Base-by-base conservation (phyloP, 2,797 vertebrate genomes). In the Dipus sagitta region DNA sequence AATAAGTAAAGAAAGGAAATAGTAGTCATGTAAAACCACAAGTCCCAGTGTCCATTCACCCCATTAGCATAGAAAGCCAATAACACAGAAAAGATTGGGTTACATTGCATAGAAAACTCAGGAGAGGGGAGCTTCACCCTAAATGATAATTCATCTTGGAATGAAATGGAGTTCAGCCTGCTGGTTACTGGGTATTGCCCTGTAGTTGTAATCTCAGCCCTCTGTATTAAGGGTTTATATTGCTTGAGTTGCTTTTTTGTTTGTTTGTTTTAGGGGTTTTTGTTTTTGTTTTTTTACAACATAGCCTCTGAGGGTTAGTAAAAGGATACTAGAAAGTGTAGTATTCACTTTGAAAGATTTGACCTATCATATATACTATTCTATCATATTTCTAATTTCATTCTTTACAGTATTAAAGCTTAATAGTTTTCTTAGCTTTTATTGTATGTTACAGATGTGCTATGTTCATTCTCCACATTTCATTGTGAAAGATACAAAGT, bases 1-100 rank as follows among this genome's bases (percentile, higher is more conserved):
- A 87, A 42, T 87, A 68, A 38, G 80, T 81, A 74, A 70, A 86
- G 42, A 79, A 88, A 91, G 74, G 64, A 81, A 92, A 67, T 42
- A 60, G 24, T 70, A 47, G 15, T 47, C 32, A 74, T 15, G 34
- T 92, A 60, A 89, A 90, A 74, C 26, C 58, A 58, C 47, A 82
- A 74, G 32, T 74, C 26, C 82, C 20, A 58, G 10, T 86, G 34
- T 68, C 72, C 30, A 52, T 86, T 67, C 6, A 38, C 28, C 34
- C 42, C 21, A 14, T 79, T 92, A 58, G 34, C 81, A 65, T 6
- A 74, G 92, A 76, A 28, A 15, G 67, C 24, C 26, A 86, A 6
- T 23, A 28, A 17, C 34, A 75, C 78, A 52, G 24, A n/a, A 82
- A 72, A 88, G 28, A 15, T 21, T 74, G 62, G 30, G n/a, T 14